These are phyloP conservation scores for Lasioglossum lativentre DNA, from an alignment of 2,888 invertebrate species.

Conservation along the genomic window DNA sequence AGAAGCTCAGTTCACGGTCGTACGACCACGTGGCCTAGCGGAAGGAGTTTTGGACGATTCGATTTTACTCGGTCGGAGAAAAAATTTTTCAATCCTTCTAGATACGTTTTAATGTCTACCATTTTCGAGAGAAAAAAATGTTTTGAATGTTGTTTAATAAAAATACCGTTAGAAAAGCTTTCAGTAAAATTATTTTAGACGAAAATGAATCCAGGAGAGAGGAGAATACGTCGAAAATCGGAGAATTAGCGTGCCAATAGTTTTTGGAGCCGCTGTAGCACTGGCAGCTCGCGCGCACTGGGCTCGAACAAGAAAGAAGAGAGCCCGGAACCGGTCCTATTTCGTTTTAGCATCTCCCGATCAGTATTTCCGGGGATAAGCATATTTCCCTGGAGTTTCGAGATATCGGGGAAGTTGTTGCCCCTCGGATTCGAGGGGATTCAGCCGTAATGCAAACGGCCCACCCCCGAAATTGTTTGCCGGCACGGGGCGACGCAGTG, in stretches of 20 bases:
- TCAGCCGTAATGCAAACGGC: constrained; percentile 73
- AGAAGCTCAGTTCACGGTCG: constrained; percentile 59
- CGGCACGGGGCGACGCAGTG: too few relatives aligned
- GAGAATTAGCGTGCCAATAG: neutral
- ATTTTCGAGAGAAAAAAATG: too few relatives aligned
- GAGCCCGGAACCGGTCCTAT: constrained; percentile 38
- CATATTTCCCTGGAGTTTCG: constrained; percentile 76
- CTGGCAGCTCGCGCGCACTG: neutral
- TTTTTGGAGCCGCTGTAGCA: neutral
- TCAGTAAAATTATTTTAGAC: neutral
- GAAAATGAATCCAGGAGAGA: too few relatives aligned
- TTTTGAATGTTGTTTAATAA: neutral
- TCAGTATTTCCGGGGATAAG: constrained; percentile 75
- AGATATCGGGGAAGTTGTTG: constrained; percentile 75
- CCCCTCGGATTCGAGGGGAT: constrained; percentile 65
- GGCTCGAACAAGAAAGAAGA: neutral
- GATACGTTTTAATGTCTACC: neutral
- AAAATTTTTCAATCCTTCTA: neutral
- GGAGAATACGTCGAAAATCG: neutral
- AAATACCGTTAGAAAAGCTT: neutral
- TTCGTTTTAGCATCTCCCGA: constrained; percentile 64
- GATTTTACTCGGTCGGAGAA: constrained; percentile 44
- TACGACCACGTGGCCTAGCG: constrained; percentile 25
- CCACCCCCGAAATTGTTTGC: constrained; percentile 69
- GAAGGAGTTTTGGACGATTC: constrained; percentile 61